phyloP scores from a whole-genome alignment of 2,888 invertebrate genomes.

The Cordylochernes scorpioides region DNA sequence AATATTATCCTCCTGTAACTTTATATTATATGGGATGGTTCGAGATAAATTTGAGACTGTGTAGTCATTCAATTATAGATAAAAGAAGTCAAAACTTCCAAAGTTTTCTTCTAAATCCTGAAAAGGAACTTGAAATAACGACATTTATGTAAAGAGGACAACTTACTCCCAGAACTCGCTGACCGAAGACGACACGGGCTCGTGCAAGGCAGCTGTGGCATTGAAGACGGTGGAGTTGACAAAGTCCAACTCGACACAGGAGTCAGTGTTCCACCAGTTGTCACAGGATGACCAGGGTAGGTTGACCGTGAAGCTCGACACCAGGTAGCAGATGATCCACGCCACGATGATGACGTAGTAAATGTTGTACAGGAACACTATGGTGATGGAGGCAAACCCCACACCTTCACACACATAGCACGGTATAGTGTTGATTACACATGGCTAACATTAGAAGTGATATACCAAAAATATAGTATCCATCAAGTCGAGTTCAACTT shows the following conservation, averaged over 20 bases:
- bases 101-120: too few species aligned
- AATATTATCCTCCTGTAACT: not conserved
- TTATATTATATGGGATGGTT: not conserved
- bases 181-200: slow-evolving; percentile 18
- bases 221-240: not conserved
- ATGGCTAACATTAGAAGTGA: too few species aligned
- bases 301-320: slow-evolving; percentile 19
- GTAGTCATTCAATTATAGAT: too few species aligned
- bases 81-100: too few species aligned
- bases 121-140: too few species aligned
- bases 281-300: slow-evolving; percentile 23
- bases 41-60: too few species aligned
- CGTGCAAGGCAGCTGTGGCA: not conserved
- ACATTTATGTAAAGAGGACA: slow-evolving; percentile 1
- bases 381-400: slow-evolving; percentile 15
- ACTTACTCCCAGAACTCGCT: slow-evolving; percentile 16
- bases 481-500: too few species aligned
- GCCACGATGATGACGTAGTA: slow-evolving; percentile 14
- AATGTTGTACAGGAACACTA: slow-evolving; percentile 13
- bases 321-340: slow-evolving; percentile 13
- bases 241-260: slow-evolving; percentile 17
- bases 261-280: slow-evolving; percentile 23
- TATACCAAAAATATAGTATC: too few species aligned
- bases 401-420: slow-evolving; percentile 13
- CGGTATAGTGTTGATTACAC: too few species aligned